Evolutionary conservation across 2,113 vertebrate genomes (phyloP), one percentile per base, ranked within the genome.

Genomic region (Emydura subglobosa): DNA sequence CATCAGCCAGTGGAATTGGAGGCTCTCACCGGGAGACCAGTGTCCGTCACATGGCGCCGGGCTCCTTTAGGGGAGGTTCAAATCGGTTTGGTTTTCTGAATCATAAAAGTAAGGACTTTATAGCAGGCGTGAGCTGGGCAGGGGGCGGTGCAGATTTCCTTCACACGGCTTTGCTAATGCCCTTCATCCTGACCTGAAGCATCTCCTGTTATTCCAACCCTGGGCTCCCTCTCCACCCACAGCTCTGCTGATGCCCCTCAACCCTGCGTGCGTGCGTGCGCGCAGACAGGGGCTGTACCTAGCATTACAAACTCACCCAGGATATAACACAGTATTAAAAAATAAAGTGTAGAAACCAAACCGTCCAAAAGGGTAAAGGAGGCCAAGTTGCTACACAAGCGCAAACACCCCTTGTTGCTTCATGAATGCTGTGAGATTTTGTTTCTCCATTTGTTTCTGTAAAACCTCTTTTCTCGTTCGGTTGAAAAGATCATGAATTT

Each of bases 51-150:
- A 8, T 13, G 12, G 44, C 24, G 5, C 44, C 11, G 4, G 42
- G 74, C 42, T 78, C 12, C 21, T 5, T 42, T 21, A 39, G 5
- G 72, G 39, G 22, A 42, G 2, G 25, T 47, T 78, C 74, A 10
- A 0, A 31, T 24, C 27, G 12, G 42, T 8, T 78, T 25, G 74
- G 74, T 47, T 78, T 78, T 42, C 74, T 29, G 42, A 44, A 76
- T 42, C 72, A 76, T 2, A 22, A 7, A 42, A 31, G 31, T 4
- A 12, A 81, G 13, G 7, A 6, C 1, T 0, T 0, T 2, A 16
- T 0, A 82, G 24, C 78, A 84, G 89, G 74, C 59, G 31, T 13
- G 27, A 61, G 11, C 11, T 61, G 59, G 25, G 55, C 9, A 27
- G 31, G 27, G 47, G n/a, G n/a, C 19, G 8, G 65, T 19, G 19